Base-by-base conservation (phyloP, 2,113 vertebrate species). In the Polyodon spathula region DNA sequence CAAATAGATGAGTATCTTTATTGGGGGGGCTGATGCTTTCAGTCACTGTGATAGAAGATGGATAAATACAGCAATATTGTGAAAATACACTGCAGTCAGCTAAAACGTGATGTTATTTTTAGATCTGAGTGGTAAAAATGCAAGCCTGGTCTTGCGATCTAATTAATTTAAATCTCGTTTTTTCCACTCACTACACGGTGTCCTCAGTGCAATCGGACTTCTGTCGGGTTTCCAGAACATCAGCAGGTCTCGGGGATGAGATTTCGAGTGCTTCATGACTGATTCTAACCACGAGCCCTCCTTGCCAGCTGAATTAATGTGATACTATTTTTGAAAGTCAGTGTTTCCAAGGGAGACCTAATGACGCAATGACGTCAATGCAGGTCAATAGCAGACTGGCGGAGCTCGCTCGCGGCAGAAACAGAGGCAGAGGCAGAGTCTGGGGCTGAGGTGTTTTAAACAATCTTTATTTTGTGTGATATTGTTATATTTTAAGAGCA, bases 331-430 rank as follows among this genome's bases (percentile, higher is more conserved):
- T 97, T 94, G 87, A 92, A 91, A 92, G 89, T 94, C 91, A 89
- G 92, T 93, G 93, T 97, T 95, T 94, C 93, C 92, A 94, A 93
- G 93, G 92, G 92, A 97, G 92, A 95, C 93, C 92, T 94, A 94
- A 94, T 95, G 92, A 95, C 91, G 92, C 90, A 92, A 88, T 97
- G 93, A 95, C 94, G 94, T 95, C 94, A 97, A 92, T 93, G 91
- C 93, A 88, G 92, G 90, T 92, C 90, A 93, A 92, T 91, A 90
- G 91, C 89, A 90, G 89, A 84, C 82, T 85, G 88, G 85, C 84
- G 85, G 89, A 85, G 83, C 80, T 86, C 82, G 88, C 84, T 84
- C 81, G 79, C 72, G 73, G 76, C 76, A 58, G 79, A 48, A 73
- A 82, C 62, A 40, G 41, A 40, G 40, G 61, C 12, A 11, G 41